phyloP scores from a whole-genome alignment of 1,140 invertebrate species.

The Prorops nasuta region DNA sequence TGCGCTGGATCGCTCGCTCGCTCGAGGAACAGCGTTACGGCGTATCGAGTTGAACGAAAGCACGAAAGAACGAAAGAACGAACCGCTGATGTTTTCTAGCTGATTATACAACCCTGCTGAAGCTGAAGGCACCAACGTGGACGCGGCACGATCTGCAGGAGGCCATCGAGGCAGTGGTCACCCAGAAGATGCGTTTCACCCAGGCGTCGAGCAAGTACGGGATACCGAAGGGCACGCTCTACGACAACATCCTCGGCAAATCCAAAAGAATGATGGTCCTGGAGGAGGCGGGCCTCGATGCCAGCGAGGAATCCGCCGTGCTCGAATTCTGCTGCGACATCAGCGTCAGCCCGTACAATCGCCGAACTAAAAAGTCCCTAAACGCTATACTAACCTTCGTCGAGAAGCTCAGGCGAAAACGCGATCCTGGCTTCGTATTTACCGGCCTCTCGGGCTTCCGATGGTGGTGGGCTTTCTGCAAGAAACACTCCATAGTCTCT shows the following conservation, averaged over 20 bases:
- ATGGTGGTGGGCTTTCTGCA: conserved; percentile 83
- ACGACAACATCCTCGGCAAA: conserved; percentile 78
- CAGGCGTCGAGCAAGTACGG: conserved; percentile 70
- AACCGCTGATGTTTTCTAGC: conserved; percentile 44
- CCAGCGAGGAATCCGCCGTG: conserved; percentile 64
- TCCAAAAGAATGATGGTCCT: conserved; percentile 74
- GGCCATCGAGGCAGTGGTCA: conserved; percentile 73
- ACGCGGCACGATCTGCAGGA: conserved; percentile 72
- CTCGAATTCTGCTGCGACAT: conserved; percentile 75
- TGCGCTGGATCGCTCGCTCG: background rate
- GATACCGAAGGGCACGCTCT: conserved; percentile 76
- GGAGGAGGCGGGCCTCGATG: conserved; percentile 66
- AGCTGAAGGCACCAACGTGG: conserved; percentile 75
- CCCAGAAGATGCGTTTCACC: conserved; percentile 74
- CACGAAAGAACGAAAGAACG: background rate
- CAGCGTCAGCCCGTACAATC: conserved; percentile 69
- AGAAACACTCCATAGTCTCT: conserved; percentile 73
- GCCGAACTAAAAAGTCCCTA: conserved; percentile 69
- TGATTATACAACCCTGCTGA: conserved; percentile 63
- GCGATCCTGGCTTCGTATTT: conserved; percentile 67
- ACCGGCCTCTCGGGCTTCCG: conserved; percentile 68
- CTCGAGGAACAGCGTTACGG: background rate
- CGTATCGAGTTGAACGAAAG: background rate
- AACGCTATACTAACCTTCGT: conserved; percentile 66
- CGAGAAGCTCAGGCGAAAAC: conserved; percentile 60